Percentiles rank a stretch among this genome's conserved stretches.
Conservation (phyloP, 2,113 vertebrate genomes). For the Pampusana beccarii region DNA sequence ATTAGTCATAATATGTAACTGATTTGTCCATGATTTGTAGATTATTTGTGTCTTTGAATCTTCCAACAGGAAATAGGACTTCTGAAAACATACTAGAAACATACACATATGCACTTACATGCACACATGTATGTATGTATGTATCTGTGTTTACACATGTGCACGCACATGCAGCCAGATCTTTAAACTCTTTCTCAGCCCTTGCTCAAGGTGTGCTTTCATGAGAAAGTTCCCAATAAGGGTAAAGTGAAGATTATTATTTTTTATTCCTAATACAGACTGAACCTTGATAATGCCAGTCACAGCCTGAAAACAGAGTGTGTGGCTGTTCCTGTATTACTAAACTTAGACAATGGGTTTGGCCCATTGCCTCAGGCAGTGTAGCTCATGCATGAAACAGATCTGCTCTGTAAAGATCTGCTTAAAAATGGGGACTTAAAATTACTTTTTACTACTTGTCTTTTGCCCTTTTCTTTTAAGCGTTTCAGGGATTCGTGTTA, state of each 20-base stretch:
- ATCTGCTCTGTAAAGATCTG: background rate
- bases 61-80: slow-evolving; percentile 13
- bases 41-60: background rate
- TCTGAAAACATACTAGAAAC: background rate
- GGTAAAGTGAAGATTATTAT: background rate
- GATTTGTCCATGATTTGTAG: slow-evolving; percentile 32
- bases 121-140: fast-evolving
- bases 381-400: background rate
- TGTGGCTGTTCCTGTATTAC: background rate
- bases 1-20: slow-evolving; percentile 62
- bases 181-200: background rate
- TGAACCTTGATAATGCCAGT: background rate
- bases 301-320: background rate
- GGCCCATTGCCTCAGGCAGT: slow-evolving; percentile 6
- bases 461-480: slow-evolving; percentile 11
- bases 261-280: background rate
- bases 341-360: background rate
- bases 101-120: background rate
- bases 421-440: background rate
- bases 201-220: background rate
- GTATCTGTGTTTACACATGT: background rate
- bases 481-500: background rate
- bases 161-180: background rate
- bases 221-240: background rate
- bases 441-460: background rate